Percentiles rank a stretch among this genome's conserved stretches.
Conservation (phyloP, 2,888 invertebrate species). For the Tholera decimalis region DNA sequence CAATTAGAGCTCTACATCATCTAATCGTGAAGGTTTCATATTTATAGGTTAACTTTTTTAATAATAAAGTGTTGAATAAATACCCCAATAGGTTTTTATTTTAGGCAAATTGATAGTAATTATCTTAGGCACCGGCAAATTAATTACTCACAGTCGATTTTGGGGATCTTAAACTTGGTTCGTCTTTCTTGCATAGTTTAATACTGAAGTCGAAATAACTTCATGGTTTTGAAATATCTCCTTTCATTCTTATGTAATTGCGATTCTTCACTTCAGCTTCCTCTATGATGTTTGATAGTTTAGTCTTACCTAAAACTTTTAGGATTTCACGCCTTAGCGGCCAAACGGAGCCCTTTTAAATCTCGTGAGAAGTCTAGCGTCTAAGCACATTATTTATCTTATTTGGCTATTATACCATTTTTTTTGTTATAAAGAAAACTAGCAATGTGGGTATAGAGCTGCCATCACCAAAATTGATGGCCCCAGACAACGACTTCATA, state of each 20-base stretch:
- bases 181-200: neutral
- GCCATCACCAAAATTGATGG: too few relatives aligned
- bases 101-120: constrained; percentile 40
- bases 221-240: neutral
- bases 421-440: too few relatives aligned
- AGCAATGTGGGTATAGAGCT: too few relatives aligned
- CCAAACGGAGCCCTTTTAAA: too few relatives aligned
- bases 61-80: constrained; percentile 30
- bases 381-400: too few relatives aligned
- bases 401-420: too few relatives aligned
- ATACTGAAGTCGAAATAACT: neutral
- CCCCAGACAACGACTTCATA: too few relatives aligned
- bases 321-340: too few relatives aligned
- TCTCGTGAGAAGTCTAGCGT: too few relatives aligned
- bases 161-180: constrained; percentile 7
- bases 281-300: too few relatives aligned
- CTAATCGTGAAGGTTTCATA: constrained; percentile 44
- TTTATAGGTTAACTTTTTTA: constrained; percentile 28
- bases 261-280: neutral
- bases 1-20: constrained; percentile 47
- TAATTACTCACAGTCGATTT: neutral
- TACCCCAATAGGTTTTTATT: constrained; percentile 12
- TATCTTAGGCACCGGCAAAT: constrained; percentile 19
- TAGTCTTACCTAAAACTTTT: too few relatives aligned
- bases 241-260: neutral